A percentile compares a stretch with the other conserved stretches of the same genome.
Evolutionary conservation across 2,797 vertebrate genomes (phyloP).

Genomic region (Pseudochromis fuscus): DNA sequence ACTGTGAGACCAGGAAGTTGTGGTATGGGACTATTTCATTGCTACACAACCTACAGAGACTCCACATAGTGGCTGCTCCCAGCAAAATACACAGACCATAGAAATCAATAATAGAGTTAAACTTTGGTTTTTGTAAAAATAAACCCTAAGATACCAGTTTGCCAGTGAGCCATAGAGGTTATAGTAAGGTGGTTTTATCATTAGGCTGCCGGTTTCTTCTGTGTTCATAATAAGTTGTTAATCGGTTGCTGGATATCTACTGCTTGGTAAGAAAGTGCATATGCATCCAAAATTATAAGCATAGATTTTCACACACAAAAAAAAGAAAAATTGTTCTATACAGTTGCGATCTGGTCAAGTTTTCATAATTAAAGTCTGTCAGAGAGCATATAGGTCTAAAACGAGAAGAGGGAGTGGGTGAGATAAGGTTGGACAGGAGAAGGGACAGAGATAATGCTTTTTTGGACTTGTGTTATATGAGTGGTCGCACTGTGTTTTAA

Average conservation of each 20-base stretch:
- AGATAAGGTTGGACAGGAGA: slow-evolving; percentile 44
- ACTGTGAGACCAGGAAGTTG: neutral
- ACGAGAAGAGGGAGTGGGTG: slow-evolving; percentile 32
- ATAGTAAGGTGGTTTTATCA: too few relatives aligned
- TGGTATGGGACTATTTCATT: neutral
- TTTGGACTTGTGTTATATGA: slow-evolving; percentile 33
- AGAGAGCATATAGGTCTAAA: slow-evolving; percentile 8
- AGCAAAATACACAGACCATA: neutral
- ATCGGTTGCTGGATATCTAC: too few relatives aligned
- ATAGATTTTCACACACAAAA: too few relatives aligned
- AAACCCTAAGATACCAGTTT: too few relatives aligned
- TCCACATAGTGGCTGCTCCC: too few relatives aligned
- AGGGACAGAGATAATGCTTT: slow-evolving; percentile 49
- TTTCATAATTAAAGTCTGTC: too few relatives aligned
- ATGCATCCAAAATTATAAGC: too few relatives aligned
- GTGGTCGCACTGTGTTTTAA: slow-evolving; percentile 25
- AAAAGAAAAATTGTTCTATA: neutral
- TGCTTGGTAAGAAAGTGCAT: too few relatives aligned
- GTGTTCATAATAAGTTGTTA: neutral
- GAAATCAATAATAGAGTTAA: neutral
- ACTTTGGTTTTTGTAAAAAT: too few relatives aligned
- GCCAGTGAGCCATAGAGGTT: neutral
- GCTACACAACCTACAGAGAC: too few relatives aligned
- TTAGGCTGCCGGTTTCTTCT: neutral
- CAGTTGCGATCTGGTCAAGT: neutral